Conservation (phyloP, 1,140 invertebrate species). For the Neodiprion lecontei region DNA sequence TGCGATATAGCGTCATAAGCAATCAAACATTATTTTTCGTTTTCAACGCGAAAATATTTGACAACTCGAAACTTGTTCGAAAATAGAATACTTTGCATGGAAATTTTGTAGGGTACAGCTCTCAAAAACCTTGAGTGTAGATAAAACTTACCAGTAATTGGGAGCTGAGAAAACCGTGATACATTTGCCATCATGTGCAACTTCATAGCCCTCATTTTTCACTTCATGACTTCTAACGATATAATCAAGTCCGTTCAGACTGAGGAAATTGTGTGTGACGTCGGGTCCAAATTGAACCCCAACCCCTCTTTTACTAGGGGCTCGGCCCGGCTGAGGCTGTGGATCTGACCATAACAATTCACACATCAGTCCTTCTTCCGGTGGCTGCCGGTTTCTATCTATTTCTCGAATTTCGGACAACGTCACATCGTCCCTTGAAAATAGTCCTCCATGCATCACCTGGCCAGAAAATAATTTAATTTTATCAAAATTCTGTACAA, state of each 20-base stretch:
- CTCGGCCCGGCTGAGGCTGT: conserved; percentile 83
- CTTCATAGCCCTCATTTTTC: conserved; percentile 95
- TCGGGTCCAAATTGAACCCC: conserved; percentile 99
- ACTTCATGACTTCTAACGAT: conserved; percentile 98
- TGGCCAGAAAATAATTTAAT: conserved; percentile 35
- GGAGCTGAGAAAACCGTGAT: conserved; percentile 98
- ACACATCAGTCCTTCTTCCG: conserved; percentile 96
- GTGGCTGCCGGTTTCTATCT: conserved; percentile 94
- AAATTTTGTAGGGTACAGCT: no score
- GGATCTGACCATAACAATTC: conserved; percentile 99
- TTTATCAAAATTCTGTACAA: neutral
- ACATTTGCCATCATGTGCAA: conserved; percentile 92
- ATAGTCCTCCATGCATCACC: conserved; percentile 95
- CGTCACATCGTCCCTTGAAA: conserved; percentile 88
- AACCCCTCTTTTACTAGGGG: conserved; percentile 95
- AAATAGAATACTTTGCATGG: no score
- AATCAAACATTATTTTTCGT: no score
- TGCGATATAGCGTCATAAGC: no score
- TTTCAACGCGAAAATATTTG: no score
- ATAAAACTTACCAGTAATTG: conserved; percentile 89
- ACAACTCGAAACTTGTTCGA: no score
- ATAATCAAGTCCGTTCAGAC: conserved; percentile 89
- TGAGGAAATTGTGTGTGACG: conserved; percentile 88
- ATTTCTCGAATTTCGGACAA: conserved; percentile 89
- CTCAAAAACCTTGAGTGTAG: neutral